These are phyloP conservation scores for Drosophila formosana DNA, from an alignment of 2,888 invertebrate species.

Conservation along the genomic window DNA sequence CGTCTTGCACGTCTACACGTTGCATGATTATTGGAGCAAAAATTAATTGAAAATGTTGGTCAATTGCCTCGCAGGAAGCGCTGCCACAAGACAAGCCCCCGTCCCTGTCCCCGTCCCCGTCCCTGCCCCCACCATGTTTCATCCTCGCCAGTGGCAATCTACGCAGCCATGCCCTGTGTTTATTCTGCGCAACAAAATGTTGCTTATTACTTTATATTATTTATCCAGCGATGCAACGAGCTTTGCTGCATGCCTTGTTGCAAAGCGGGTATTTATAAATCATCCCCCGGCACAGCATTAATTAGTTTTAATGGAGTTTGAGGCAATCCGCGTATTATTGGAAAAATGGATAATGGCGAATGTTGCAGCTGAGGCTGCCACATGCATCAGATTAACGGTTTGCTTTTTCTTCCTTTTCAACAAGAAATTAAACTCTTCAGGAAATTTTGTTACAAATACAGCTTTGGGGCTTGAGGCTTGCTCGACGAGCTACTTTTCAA, in stretches of 20 bases:
- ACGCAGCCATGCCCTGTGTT: slow-evolving; percentile 14
- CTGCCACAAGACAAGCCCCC: slow-evolving; percentile 6
- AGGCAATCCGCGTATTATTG: slow-evolving; percentile 16
- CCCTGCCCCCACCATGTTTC: no score
- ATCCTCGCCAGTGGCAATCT: slow-evolving; percentile 1
- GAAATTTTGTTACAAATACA: slow-evolving; percentile 4
- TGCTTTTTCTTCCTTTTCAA: background rate
- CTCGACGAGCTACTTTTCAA: slow-evolving; percentile 10
- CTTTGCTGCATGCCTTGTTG: slow-evolving; percentile 28
- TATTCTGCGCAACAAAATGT: slow-evolving; percentile 44
- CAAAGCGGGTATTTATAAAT: slow-evolving; percentile 36
- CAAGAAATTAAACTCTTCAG: slow-evolving; percentile 12
- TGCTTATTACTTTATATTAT: slow-evolving; percentile 61
- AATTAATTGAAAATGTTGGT: slow-evolving; percentile 85
- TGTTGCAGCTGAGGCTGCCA: slow-evolving; percentile 3
- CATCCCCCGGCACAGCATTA: slow-evolving; percentile 44
- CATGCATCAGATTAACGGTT: background rate
- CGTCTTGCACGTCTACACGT: slow-evolving; percentile 46
- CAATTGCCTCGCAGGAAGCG: slow-evolving; percentile 71
- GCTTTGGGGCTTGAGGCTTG: background rate
- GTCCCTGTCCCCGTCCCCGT: background rate
- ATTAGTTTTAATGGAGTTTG: slow-evolving; percentile 69
- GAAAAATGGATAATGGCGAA: slow-evolving; percentile 10
- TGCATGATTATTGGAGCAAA: slow-evolving; percentile 83
- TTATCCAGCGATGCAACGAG: slow-evolving; percentile 32